Evolutionary conservation across 2,888 invertebrate genomes (phyloP).

Genomic region (Oscheius sp.): DNA sequence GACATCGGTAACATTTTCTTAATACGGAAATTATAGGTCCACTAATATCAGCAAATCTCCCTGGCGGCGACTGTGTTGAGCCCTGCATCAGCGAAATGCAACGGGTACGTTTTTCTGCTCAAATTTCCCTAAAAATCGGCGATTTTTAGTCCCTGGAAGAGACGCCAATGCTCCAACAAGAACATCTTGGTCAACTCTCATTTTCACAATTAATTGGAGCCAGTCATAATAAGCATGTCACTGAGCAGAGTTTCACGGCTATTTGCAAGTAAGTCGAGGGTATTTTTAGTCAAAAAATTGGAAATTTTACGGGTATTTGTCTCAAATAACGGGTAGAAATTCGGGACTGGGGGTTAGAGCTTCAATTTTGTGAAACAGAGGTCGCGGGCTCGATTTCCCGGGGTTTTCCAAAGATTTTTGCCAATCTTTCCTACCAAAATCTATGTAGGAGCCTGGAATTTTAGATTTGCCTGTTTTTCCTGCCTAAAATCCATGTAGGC

Average conservation of each 20-base stretch:
- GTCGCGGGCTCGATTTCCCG: too few species aligned
- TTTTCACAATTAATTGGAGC: constrained; percentile 50
- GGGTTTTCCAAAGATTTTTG: too few species aligned
- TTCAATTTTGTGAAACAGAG: too few species aligned
- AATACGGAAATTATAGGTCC: neutral
- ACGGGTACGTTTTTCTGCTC: constrained; percentile 41
- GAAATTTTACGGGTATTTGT: neutral
- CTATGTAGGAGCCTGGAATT: too few species aligned
- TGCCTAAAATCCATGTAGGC: too few species aligned
- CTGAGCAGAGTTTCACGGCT: constrained; percentile 54
- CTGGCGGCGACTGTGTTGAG: constrained; percentile 56
- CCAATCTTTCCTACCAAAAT: too few species aligned
- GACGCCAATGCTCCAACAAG: constrained; percentile 59
- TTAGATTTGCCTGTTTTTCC: too few species aligned
- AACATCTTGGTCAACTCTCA: constrained; percentile 52
- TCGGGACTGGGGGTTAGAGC: too few species aligned
- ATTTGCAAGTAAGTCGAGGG: constrained; percentile 63
- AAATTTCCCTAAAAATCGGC: too few species aligned
- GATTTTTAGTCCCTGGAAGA: constrained; percentile 56
- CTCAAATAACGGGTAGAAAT: neutral
- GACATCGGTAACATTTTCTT: too few species aligned
- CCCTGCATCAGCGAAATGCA: constrained; percentile 62
- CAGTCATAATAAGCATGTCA: constrained; percentile 48
- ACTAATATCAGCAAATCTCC: constrained; percentile 23
- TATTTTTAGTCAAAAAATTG: neutral